Evolutionary conservation across 2,888 invertebrate genomes (phyloP), one percentile per base, ranked within the genome.

Genomic region (Penaeus monodon): DNA sequence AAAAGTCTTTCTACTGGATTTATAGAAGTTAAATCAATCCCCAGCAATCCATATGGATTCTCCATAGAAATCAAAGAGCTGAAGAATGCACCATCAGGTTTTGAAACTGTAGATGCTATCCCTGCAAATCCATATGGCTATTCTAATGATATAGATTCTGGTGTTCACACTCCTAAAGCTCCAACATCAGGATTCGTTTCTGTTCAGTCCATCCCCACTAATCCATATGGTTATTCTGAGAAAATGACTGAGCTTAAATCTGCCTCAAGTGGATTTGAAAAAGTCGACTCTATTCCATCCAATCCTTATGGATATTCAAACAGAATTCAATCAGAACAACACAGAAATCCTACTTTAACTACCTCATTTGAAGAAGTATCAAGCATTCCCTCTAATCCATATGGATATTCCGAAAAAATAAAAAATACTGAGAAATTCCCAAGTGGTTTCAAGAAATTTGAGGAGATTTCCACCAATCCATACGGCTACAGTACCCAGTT

Each of bases 251-350:
- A 24, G 2, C 7, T n/a, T n/a, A 20, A 57, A 10, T n/a, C 27
- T n/a, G 57, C n/a, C 24, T 63, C 77, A n/a, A 27, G 63, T 7
- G 49, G 12, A 17, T 77, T 77, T 57, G n/a, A 49, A 57, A n/a
- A 20, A 20, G 57, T 57, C 20, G 14, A 27, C n/a, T 20, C 1
- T 12, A 77, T 77, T 49, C 20, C 24, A 57, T 44, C n/a, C 10
- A 77, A 77, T 57, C 77, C 77, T n/a, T 77, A 77, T 77, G 77
- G 77, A n/a, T 77, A 27, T 17, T 77, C 77, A 20, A n/a, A 77
- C 7, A 77, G 63, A 27, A 57, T 77, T n/a, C 20, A 57, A 20
- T 10, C 49, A 33, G 57, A 20, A 57, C 33, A 63, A 29, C 44
- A 73, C 12, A 38, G 20, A n/a, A 17, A 20, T 38, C 33, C n/a